Base-by-base conservation (phyloP, 2,113 vertebrate genomes). In the Isurus oxyrinchus region DNA sequence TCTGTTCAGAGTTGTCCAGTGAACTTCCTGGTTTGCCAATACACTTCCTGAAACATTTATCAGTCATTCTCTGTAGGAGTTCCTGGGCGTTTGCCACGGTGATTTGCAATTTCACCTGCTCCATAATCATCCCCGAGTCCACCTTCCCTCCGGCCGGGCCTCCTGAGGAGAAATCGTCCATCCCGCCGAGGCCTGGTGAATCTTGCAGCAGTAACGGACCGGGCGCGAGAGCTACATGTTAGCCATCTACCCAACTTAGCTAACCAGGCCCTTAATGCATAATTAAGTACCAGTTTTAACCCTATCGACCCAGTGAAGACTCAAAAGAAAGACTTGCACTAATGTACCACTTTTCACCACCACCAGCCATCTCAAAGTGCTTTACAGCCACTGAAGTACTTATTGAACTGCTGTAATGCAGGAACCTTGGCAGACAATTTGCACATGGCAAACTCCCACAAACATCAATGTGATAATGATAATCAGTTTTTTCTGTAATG, bases 51-150 rank as follows among this genome's bases (percentile, higher is more conserved):
- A 49, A 49, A 55, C 11, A 31, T 31, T 90, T 3, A 35, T 19
- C 84, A 14, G 25, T 3, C 79, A 5, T 97, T 96, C 88, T 99
- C 99, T 99, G 99, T 96, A 99, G 97, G 1, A 99, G 98, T 97
- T 99, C 99, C 97, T 99, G 99, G 0, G 99, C 99, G 97, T 99
- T 99, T 96, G 99, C 99, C 96, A 99, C 98, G 5, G 99, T 99
- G 67, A 99, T 99, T 97, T 99, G 99, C 96, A 99, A 98, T 96
- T 99, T 99, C 95, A 99, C 99, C 96, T 99, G 99, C 97, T 99
- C 99, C 99, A 99, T 99, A 44, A 99, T 99, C 35, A 98, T 98
- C 0, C 98, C 98, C 0, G 98, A 97, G 97, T 99, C 99, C 97
- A 99, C 97, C 97, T 99, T 99, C 7, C 98, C 98, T 0, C 98